A percentile compares a stretch with the other conserved stretches of the same genome.
Evolutionary conservation across 2,113 vertebrate genomes (phyloP).

Genomic region (Castor canadensis): DNA sequence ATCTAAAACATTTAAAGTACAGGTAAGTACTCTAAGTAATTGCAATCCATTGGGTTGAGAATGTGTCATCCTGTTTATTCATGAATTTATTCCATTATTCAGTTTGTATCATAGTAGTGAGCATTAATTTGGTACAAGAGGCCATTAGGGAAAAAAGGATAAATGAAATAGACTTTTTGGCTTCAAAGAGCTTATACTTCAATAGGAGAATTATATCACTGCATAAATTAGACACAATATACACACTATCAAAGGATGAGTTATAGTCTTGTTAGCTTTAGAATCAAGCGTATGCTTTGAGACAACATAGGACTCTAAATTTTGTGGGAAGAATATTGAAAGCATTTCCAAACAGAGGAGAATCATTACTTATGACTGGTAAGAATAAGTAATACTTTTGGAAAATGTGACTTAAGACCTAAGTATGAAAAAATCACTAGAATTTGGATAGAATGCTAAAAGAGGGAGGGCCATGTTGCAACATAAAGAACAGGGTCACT

Average conservation of each 20-base stretch:
- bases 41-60: background rate
- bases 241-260: background rate
- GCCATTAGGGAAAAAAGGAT: background rate
- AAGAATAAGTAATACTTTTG: background rate
- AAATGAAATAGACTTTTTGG: background rate
- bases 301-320: background rate
- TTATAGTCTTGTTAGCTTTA: background rate
- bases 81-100: background rate
- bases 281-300: background rate
- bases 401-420: background rate
- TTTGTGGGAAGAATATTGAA: background rate
- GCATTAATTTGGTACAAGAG: background rate
- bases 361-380: background rate
- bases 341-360: background rate
- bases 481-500: background rate
- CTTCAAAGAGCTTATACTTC: slow-evolving; percentile 22
- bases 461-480: background rate
- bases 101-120: background rate
- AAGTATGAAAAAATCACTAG: background rate
- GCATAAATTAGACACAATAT: background rate
- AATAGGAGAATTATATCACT: background rate
- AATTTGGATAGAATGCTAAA: background rate
- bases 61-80: background rate
- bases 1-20: background rate
- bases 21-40: background rate